Percentiles rank a stretch among this genome's conserved stretches.
These are phyloP conservation scores for Aromia moschata DNA, from an alignment of 2,888 invertebrate species.

Conservation along the genomic window DNA sequence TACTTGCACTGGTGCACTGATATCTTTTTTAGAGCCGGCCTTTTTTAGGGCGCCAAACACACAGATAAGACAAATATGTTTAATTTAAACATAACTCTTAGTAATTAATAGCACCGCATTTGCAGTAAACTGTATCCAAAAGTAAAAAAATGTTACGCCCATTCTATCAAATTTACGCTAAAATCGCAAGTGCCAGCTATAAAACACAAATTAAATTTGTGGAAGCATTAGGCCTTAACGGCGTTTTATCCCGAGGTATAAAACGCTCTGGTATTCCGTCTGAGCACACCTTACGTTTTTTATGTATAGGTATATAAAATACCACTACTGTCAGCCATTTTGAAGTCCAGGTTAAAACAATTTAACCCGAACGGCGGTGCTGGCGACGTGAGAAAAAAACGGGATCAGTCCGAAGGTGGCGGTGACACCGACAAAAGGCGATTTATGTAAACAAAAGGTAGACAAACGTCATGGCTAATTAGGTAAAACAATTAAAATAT, in stretches of 20 bases:
- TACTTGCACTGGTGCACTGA: not conserved
- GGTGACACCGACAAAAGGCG: conserved; percentile 2
- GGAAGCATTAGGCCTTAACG: conserved; percentile 11
- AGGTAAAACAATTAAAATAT: conserved; percentile 12
- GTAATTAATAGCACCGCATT: no score
- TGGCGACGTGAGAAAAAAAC: conserved; percentile 3
- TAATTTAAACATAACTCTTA: no score
- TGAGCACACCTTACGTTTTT: conserved; percentile 38
- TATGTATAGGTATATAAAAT: conserved; percentile 37
- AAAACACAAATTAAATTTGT: not conserved
- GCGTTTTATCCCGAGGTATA: conserved; percentile 28
- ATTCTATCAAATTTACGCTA: conserved; percentile 10
- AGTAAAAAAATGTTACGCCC: conserved; percentile 17
- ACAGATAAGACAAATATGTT: no score
- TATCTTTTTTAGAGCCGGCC: no score
- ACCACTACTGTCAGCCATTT: conserved; percentile 41
- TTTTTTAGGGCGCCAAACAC: no score
- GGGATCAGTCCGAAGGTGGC: conserved; percentile 2
- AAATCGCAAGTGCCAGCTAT: not conserved
- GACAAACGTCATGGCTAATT: conserved; percentile 1
- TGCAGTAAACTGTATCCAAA: no score
- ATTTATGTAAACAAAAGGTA: conserved; percentile 10
- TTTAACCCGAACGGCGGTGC: conserved; percentile 9
- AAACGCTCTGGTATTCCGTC: conserved; percentile 34
- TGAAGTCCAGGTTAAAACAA: conserved; percentile 37